Base-by-base conservation (phyloP, 1,140 invertebrate genomes). In the Camponotus pennsylvanicus region DNA sequence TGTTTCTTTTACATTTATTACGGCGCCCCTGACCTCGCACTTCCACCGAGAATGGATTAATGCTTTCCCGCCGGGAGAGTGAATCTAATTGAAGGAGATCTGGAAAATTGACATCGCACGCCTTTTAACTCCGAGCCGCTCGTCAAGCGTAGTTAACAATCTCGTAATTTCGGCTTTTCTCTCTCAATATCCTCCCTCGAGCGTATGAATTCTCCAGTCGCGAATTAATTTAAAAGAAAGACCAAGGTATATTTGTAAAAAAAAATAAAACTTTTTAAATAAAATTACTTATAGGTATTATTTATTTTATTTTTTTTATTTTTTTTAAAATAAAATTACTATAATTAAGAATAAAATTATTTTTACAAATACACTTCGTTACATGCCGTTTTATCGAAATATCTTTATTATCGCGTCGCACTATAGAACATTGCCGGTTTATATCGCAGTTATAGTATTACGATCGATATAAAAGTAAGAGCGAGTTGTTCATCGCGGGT, bases 1-100 rank as follows among this genome's bases (percentile, higher is more conserved):
- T 66, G 21, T 80, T 69, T 80, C 34, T 80, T 80, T 57, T 71
- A 80, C 66, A 80, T 71, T 80, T 80, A 71, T 80, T 80, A 71
- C 66, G 9, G 11, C 61, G 42, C 32, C 78, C 66, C 49, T 80
- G 66, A 80, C 78, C 66, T 80, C 78, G 37, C 40, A 32, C 18
- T 71, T 40, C 6, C 21, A 32, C 49, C 15, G 61, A 37, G 61
- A 66, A 66, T 52, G 34, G 37, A 80, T 80, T 80, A 71, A 80
- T 71, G 37, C 78, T 57, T 8, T 42, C 37, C 69, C 49, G 13
- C 37, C n/a, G 57, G 37, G 21, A 4, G 15, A 70, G 45, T n/a
- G 15, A 3, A 52, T 57, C 55, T 80, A 80, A 80, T 80, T 80
- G 45, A 27, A 52, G 21, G 11, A 70, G 49, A 70, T 70, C 64